phyloP scores from a whole-genome alignment of 1,140 invertebrate species.

The Musca vetustissima region DNA sequence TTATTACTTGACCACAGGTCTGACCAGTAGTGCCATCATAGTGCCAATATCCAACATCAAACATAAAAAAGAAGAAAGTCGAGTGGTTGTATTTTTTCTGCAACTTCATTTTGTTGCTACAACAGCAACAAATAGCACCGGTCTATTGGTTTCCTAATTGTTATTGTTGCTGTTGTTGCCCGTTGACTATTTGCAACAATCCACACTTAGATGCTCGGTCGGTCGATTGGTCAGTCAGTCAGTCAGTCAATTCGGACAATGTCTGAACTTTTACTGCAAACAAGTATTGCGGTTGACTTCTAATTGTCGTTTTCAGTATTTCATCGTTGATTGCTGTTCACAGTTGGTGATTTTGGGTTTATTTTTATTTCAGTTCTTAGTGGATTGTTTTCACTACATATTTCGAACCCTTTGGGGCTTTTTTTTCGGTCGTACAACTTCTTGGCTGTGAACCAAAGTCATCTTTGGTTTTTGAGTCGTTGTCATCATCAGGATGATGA shows the following conservation, averaged over 20 bases:
- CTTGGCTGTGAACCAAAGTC: slow-evolving; percentile 14
- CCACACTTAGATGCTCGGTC: no score
- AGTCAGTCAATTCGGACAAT: no score
- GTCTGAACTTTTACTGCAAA: neutral
- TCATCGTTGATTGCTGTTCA: neutral
- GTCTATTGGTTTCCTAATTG: neutral
- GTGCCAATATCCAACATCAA: no score
- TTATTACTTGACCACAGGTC: slow-evolving; percentile 10
- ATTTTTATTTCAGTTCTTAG: neutral
- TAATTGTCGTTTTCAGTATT: slow-evolving; percentile 13
- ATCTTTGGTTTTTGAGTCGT: no score
- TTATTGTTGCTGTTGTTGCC: neutral
- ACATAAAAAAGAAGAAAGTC: no score
- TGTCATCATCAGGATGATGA: no score
- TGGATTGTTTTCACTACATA: neutral
- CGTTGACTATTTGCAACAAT: neutral
- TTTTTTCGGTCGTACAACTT: neutral
- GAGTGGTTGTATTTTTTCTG: neutral
- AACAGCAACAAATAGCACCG: neutral
- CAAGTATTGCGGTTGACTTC: slow-evolving; percentile 21
- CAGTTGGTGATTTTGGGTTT: neutral
- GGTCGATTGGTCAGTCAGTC: no score
- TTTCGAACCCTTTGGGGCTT: neutral
- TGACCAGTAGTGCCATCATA: no score
- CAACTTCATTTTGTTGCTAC: no score